Evolutionary conservation across 2,797 vertebrate species (phyloP).

Genomic region (Gymnothorax javanicus): DNA sequence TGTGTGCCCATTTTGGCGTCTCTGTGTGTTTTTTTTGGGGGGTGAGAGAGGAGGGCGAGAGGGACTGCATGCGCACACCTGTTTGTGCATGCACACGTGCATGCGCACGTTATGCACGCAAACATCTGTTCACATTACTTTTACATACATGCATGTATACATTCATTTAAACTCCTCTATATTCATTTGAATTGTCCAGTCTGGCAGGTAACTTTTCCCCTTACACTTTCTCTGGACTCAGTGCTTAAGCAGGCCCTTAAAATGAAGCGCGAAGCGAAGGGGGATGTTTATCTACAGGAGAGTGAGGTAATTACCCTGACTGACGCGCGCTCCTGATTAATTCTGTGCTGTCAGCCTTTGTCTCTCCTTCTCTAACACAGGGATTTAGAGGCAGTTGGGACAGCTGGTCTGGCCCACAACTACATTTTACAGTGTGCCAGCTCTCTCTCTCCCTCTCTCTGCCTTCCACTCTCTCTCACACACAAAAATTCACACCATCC

Average conservation of each 20-base stretch:
- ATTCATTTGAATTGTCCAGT: neutral
- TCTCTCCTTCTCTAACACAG: neutral
- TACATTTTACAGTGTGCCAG: conserved; percentile 21
- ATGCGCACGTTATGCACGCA: neutral
- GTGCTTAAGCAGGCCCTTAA: neutral
- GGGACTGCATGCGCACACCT: neutral
- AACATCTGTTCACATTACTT: neutral
- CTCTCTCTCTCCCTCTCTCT: conserved; percentile 25
- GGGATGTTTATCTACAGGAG: conserved; percentile 21
- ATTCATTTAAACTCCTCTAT: neutral
- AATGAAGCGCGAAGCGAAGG: conserved; percentile 20
- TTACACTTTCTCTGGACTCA: neutral
- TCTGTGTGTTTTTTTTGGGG: too few species aligned
- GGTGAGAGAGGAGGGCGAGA: too few species aligned
- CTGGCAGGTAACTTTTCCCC: neutral
- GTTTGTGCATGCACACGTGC: neutral
- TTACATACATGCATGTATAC: neutral
- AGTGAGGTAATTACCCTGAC: conserved; percentile 33
- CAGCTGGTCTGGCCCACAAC: conserved; percentile 29
- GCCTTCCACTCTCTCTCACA: neutral
- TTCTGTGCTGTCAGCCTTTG: conserved; percentile 22
- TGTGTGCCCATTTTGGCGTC: too few species aligned
- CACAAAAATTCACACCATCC: neutral
- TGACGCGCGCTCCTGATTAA: conserved; percentile 33
- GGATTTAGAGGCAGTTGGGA: conserved; percentile 27